These are phyloP conservation scores for Cavia aperea DNA, from an alignment of 2,113 vertebrate species.

Conservation along the genomic window DNA sequence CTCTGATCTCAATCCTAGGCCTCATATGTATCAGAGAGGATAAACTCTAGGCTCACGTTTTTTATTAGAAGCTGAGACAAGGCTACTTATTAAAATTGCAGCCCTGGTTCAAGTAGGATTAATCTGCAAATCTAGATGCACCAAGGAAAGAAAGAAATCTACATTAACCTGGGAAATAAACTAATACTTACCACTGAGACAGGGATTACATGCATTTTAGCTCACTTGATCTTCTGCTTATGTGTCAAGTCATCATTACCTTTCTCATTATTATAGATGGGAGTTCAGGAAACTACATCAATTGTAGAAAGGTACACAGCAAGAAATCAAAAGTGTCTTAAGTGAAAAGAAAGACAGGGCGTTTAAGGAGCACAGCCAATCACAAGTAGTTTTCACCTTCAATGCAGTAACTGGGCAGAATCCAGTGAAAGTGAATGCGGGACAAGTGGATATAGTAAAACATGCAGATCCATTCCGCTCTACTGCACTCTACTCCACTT, in stretches of 20 bases:
- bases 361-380: neutral
- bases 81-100: neutral
- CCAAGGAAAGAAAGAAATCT: neutral
- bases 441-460: neutral
- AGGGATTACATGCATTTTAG: neutral
- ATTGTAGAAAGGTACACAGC: neutral
- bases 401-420: neutral
- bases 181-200: neutral
- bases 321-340: neutral
- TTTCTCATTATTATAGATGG: neutral
- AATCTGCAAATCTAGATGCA: neutral
- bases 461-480: neutral
- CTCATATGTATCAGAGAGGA: neutral
- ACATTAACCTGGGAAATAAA: neutral
- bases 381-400: neutral
- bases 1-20: neutral
- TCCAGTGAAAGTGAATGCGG: neutral
- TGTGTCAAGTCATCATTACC: neutral
- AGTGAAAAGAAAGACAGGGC: neutral
- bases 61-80: neutral
- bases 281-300: neutral
- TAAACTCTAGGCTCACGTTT: neutral
- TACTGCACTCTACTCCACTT: neutral
- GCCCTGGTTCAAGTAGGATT: neutral
- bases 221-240: neutral